Evolutionary conservation across 2,888 invertebrate genomes (phyloP).

Genomic region (Eupithecia insigniata): DNA sequence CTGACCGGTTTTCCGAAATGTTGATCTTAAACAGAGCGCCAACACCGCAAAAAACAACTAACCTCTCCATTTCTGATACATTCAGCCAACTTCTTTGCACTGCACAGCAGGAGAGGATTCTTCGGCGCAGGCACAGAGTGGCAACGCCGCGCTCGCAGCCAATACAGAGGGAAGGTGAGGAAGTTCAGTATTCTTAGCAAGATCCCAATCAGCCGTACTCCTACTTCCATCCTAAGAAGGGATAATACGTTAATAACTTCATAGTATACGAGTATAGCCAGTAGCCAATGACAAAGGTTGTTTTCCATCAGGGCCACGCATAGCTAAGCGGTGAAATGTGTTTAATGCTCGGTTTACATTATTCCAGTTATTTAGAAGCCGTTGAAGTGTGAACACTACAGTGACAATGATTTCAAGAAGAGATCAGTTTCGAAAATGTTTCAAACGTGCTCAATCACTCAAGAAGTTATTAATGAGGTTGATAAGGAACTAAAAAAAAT

Average conservation of each 20-base stretch:
- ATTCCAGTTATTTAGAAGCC: too few relatives aligned
- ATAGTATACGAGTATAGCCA: too few relatives aligned
- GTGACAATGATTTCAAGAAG: too few relatives aligned
- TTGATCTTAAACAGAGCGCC: background rate
- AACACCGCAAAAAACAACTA: conserved; percentile 45
- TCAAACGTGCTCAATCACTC: too few relatives aligned
- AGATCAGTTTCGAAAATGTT: too few relatives aligned
- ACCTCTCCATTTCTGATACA: conserved; percentile 85
- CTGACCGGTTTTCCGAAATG: background rate
- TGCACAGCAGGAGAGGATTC: conserved; percentile 80
- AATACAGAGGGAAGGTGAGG: conserved; percentile 69
- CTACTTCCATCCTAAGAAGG: conserved; percentile 74
- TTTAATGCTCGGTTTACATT: background rate
- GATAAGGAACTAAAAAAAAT: too few relatives aligned
- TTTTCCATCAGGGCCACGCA: background rate
- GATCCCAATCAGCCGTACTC: conserved; percentile 71
- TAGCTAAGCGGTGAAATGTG: background rate
- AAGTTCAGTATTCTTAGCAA: conserved; percentile 69
- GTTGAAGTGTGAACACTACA: too few relatives aligned
- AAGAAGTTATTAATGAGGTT: too few relatives aligned
- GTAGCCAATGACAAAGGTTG: background rate
- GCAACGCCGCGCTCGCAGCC: conserved; percentile 59
- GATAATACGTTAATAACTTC: background rate
- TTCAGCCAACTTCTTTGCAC: conserved; percentile 84
- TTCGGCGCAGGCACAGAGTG: conserved; percentile 64